A percentile compares a stretch with the other conserved stretches of the same genome.
These are phyloP conservation scores for Hydrophis major DNA, from an alignment of 2,797 vertebrate species.

Conservation along the genomic window DNA sequence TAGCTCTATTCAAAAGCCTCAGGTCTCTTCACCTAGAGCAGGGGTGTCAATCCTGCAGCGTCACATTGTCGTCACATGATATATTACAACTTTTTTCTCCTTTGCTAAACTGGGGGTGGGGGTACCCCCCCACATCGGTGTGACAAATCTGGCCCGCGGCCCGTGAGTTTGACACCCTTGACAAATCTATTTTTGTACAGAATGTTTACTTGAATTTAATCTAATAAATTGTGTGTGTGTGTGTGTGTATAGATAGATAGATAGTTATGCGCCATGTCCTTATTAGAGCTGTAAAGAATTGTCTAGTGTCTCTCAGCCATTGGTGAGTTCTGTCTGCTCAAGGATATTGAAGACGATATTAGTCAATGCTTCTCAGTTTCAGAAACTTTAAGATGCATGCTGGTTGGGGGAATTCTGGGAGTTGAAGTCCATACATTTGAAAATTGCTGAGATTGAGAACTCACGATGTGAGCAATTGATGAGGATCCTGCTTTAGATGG, in stretches of 20 bases:
- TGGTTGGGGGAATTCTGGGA: background rate
- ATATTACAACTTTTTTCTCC: too few relatives aligned
- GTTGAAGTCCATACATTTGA: background rate
- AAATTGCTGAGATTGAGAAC: background rate
- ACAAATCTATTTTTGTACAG: background rate
- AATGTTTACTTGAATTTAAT: too few relatives aligned
- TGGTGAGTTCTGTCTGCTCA: background rate
- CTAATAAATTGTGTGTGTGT: too few relatives aligned
- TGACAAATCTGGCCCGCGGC: rapidly evolving
- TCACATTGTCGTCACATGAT: too few relatives aligned
- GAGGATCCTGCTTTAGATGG: background rate
- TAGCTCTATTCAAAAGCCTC: background rate
- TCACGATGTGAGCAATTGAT: background rate
- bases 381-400: background rate
- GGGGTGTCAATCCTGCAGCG: too few relatives aligned
- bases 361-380: background rate
- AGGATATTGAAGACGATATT: background rate
- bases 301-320: background rate
- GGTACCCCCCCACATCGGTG: too few relatives aligned
- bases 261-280: background rate
- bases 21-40: too few relatives aligned
- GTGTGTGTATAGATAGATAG: too few relatives aligned
- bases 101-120: too few relatives aligned
- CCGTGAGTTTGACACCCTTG: too few relatives aligned
- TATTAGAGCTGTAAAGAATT: background rate